Conservation (phyloP, 2,113 vertebrate genomes). For the Dolichotis patagonum region DNA sequence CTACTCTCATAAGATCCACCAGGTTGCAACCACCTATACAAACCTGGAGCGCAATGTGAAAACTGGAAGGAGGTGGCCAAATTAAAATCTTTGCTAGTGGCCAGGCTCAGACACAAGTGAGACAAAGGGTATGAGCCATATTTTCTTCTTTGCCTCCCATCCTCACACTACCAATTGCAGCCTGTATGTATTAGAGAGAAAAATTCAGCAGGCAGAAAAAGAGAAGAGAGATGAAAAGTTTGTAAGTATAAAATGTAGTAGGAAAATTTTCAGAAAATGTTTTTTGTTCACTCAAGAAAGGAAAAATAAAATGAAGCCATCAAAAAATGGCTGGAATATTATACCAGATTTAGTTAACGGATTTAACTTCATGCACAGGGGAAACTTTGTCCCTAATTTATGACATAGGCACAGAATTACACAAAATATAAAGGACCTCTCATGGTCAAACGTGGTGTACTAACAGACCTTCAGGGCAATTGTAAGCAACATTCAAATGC, state of each 20-base stretch:
- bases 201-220: background rate
- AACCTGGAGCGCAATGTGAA: background rate
- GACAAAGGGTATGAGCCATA: rapidly evolving
- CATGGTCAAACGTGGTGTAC: background rate
- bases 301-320: background rate
- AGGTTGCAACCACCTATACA: background rate
- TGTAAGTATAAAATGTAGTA: background rate
- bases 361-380: background rate
- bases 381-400: background rate
- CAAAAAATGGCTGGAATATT: background rate
- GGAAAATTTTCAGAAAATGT: background rate
- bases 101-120: background rate
- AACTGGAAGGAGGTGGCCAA: background rate
- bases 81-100: background rate
- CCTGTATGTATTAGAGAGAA: background rate
- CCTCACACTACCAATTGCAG: background rate
- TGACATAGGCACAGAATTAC: background rate
- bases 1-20: background rate
- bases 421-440: background rate
- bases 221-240: background rate
- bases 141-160: background rate
- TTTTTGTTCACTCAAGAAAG: background rate
- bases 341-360: background rate
- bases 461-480: background rate
- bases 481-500: background rate